Conservation (phyloP, 1,140 invertebrate genomes). For the Drosophila punjabiensis region DNA sequence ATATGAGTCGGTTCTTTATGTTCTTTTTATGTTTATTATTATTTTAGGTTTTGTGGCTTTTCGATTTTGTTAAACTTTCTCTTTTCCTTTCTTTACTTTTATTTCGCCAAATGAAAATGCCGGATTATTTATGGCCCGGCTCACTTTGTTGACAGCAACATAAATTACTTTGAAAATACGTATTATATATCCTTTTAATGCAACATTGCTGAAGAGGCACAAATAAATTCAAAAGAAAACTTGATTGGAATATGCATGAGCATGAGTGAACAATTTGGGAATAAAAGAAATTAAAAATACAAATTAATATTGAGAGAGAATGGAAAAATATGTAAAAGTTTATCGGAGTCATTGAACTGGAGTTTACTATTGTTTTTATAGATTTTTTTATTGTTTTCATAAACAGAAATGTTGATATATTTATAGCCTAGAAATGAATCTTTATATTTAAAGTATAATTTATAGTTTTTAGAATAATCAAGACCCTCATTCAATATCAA, state of each 20-base stretch:
- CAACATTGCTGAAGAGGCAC: neutral
- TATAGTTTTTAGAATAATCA: neutral
- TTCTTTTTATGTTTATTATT: conserved; percentile 52
- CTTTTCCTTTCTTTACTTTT: conserved; percentile 1
- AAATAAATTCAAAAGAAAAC: neutral
- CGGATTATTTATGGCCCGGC: conserved; percentile 31
- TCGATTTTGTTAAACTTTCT: conserved; percentile 12
- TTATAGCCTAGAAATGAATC: too few species aligned
- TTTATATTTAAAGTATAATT: too few species aligned
- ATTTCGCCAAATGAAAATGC: conserved; percentile 14
- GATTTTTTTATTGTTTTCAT: neutral
- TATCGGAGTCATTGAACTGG: neutral
- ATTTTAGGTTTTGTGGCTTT: conserved; percentile 48
- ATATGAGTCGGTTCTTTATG: conserved; percentile 40
- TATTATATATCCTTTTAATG: conserved; percentile 18
- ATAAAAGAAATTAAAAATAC: neutral
- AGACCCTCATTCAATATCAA: neutral
- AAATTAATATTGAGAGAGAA: neutral
- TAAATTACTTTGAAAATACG: conserved; percentile 31
- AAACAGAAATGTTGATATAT: neutral
- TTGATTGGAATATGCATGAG: conserved; percentile 5
- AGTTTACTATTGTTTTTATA: neutral
- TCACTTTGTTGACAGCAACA: conserved; percentile 25
- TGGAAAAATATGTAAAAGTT: too few species aligned
- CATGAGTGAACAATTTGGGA: neutral